Evolutionary conservation across 2,888 invertebrate species (phyloP).

Genomic region (Oscheius sp.): DNA sequence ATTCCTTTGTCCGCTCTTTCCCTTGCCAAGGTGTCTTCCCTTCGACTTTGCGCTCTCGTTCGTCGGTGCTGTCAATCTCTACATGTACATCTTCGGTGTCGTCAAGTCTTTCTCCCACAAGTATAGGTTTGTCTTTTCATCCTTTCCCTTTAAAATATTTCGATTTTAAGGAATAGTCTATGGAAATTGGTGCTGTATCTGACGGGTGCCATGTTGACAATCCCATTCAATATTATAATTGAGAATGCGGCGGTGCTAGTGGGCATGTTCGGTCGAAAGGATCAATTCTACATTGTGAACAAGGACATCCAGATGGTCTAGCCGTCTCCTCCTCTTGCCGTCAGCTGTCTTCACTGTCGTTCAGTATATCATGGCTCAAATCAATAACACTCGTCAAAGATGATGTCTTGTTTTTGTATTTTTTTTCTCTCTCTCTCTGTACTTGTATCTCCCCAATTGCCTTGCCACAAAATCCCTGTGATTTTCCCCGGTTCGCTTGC

Average conservation of each 20-base stretch:
- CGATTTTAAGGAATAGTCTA: conserved; percentile 61
- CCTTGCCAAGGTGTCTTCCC: conserved; percentile 81
- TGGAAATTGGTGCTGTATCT: conserved; percentile 69
- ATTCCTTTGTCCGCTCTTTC: conserved; percentile 83
- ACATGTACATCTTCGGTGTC: conserved; percentile 98
- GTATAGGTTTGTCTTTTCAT: conserved; percentile 63
- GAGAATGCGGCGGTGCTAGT: conserved; percentile 96
- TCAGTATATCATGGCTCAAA: conserved; percentile 13
- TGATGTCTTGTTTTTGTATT: no score
- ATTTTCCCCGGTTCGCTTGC: conserved; percentile 7
- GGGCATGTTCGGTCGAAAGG: conserved; percentile 92
- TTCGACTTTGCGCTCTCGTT: conserved; percentile 90
- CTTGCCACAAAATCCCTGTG: conserved; percentile 13
- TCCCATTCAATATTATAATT: conserved; percentile 91
- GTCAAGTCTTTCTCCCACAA: conserved; percentile 88
- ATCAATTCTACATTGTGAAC: conserved; percentile 95
- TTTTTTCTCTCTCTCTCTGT: neutral
- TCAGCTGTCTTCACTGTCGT: conserved; percentile 1
- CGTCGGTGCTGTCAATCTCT: conserved; percentile 91
- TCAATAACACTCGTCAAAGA: conserved; percentile 11
- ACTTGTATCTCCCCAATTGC: conserved; percentile 8
- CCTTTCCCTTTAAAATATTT: neutral
- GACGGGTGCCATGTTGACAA: conserved; percentile 87
- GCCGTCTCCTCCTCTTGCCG: conserved; percentile 1
- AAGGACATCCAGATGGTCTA: conserved; percentile 76